A percentile compares a stretch with the other conserved stretches of the same genome.
These are phyloP conservation scores for Corythucha ciliata DNA, from an alignment of 2,888 invertebrate species.

Conservation along the genomic window DNA sequence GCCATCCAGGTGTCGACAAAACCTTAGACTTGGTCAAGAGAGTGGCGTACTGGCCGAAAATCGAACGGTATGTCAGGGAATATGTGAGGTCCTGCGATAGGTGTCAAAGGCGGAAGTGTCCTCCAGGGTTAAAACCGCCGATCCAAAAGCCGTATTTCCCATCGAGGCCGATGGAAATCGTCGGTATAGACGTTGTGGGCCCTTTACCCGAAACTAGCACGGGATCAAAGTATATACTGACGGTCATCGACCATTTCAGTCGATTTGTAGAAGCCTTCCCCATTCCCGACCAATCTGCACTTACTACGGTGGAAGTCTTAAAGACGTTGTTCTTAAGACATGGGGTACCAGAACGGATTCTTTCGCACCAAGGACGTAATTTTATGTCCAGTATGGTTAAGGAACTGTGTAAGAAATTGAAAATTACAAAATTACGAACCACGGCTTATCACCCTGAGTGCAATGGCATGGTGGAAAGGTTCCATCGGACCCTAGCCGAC, in stretches of 20 bases:
- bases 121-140: conserved; percentile 33
- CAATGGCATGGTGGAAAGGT: conserved; percentile 36
- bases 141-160: conserved; percentile 38
- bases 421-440: conserved; percentile 30
- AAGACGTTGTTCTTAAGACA: conserved; percentile 38
- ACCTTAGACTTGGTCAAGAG: conserved; percentile 33
- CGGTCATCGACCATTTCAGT: conserved; percentile 35
- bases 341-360: conserved; percentile 39
- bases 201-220: conserved; percentile 37
- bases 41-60: conserved; percentile 37
- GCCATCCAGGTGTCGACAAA: conserved; percentile 37
- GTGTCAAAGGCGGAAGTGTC: conserved; percentile 38
- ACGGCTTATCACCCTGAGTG: conserved; percentile 37
- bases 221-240: conserved; percentile 39
- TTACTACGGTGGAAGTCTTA: conserved; percentile 37
- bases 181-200: conserved; percentile 38
- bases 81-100: conserved; percentile 37
- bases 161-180: conserved; percentile 34
- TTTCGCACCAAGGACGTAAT: conserved; percentile 41
- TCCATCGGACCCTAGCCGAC: conserved; percentile 37
- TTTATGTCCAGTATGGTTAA: conserved; percentile 32
- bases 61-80: conserved; percentile 38
- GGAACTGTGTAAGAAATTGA: not conserved
- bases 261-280: conserved; percentile 37
- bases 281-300: conserved; percentile 38